These are phyloP conservation scores for Selenia dentaria DNA, from an alignment of 2,888 invertebrate species.

Conservation along the genomic window DNA sequence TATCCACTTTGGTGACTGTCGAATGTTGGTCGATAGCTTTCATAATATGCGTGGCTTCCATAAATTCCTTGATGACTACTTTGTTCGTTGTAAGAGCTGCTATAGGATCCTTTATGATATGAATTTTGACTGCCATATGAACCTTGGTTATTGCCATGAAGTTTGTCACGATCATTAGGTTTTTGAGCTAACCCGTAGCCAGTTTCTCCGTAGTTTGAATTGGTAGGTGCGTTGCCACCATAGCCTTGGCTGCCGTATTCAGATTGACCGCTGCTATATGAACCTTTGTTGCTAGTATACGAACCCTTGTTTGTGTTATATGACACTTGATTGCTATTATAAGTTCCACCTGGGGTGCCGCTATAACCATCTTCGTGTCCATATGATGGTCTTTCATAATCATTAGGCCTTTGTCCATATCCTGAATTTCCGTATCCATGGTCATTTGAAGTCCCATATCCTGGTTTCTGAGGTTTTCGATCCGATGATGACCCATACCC, in stretches of 20 bases:
- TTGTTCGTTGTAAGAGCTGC: constrained; percentile 19
- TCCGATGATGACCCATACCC: constrained; percentile 8
- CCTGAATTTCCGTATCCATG: constrained; percentile 19
- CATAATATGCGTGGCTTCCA: constrained; percentile 22
- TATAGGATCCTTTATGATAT: constrained; percentile 18
- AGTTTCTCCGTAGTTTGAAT: constrained; percentile 8
- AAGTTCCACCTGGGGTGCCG: constrained; percentile 20
- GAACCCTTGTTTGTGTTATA: constrained; percentile 18
- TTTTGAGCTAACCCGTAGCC: constrained; percentile 16
- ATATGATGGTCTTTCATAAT: constrained; percentile 23
- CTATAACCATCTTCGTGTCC: constrained; percentile 25
- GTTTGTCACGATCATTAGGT: constrained; percentile 24
- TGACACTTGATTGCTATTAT: constrained; percentile 21
- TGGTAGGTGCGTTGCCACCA: constrained; percentile 7
- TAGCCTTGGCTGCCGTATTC: constrained; percentile 13
- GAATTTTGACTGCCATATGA: constrained; percentile 18
- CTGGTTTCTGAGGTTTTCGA: constrained; percentile 19
- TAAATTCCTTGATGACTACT: constrained; percentile 15
- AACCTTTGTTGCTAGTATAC: constrained; percentile 5
- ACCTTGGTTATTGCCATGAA: constrained; percentile 6
- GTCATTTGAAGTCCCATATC: background rate
- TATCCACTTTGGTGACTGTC: constrained; percentile 17
- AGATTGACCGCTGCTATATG: constrained; percentile 12
- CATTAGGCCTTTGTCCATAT: constrained; percentile 7
- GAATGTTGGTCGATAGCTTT: constrained; percentile 21